Percentiles rank a stretch among this genome's conserved stretches.
phyloP scores from a whole-genome alignment of 1,140 invertebrate genomes.

The Paraescarpia echinospica region DNA sequence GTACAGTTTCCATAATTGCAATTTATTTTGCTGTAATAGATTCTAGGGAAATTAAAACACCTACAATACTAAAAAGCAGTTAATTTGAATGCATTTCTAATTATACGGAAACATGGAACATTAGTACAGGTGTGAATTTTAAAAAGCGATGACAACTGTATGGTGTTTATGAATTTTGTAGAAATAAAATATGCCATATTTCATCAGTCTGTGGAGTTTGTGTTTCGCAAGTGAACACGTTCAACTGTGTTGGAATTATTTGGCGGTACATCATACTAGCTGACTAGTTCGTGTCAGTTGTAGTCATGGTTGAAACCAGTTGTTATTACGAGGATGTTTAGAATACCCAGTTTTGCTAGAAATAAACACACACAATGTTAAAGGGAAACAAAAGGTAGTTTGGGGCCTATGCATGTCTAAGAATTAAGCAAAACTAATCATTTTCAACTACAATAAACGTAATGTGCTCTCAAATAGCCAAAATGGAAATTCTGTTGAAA shows the following conservation, averaged over 20 bases:
- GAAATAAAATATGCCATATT: conserved; percentile 1
- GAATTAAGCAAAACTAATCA: too few species aligned
- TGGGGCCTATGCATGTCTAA: too few species aligned
- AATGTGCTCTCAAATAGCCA: too few species aligned
- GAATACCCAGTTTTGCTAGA: too few species aligned
- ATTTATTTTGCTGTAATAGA: neutral
- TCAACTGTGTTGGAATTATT: neutral
- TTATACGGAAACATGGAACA: neutral
- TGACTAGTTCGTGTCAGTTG: too few species aligned
- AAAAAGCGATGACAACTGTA: neutral
- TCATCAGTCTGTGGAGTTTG: neutral
- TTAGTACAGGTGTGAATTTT: neutral
- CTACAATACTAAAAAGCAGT: neutral
- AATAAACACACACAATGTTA: too few species aligned
- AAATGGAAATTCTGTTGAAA: too few species aligned
- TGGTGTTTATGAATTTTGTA: neutral
- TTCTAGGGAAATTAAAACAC: neutral
- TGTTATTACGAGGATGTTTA: too few species aligned
- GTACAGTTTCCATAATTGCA: neutral
- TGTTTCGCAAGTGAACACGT: neutral
- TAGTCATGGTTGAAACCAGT: too few species aligned
- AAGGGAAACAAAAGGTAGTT: too few species aligned
- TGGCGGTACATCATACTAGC: too few species aligned
- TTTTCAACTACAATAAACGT: too few species aligned
- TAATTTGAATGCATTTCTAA: neutral